Evolutionary conservation across 2,797 vertebrate species (phyloP), one percentile per base, ranked within the genome.

Genomic region (Eulemur mongoz): DNA sequence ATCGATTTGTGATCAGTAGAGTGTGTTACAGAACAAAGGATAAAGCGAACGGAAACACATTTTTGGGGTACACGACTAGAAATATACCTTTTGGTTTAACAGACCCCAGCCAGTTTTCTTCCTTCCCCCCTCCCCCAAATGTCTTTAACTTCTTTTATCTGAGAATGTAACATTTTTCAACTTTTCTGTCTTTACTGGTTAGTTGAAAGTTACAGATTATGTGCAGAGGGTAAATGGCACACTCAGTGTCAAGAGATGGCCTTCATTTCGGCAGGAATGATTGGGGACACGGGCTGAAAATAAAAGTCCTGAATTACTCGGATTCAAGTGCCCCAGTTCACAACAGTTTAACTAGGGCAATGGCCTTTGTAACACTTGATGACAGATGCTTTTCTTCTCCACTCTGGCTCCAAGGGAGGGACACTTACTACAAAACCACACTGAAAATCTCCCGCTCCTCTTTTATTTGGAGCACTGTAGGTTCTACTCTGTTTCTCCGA

Each of bases 261-360:
- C 96, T 97, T 95, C 89, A 96, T 98, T 97, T 97, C 70, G 25
- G 86, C 94, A 97, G 81, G 78, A 93, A 95, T 97, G 96, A 97
- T 95, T 97, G 91, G 95, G 97, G 94, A 95, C 97, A 95, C 93
- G 95, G 95, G 80, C 97, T 98, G 97, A 97, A 98, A 98, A 98
- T 97, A 97, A 96, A 96, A 97, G 94, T 70, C 95, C 93, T 73
- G 93, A 98, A 97, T 98, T 95, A 45, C 93, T 92, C 63, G 94
- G 76, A 91, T 54, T 76, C 52, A 14, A 92, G 75, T 92, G 97
- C 52, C 95, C 98, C 96, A 97, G 95, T 97, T 98, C 96, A 97
- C 76, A 93, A 38, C 48, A 79, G 80, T 94, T 91, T 97, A 97
- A 97, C 91, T 97, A 94, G 97, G 93, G 86, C 98, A 97, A 61